These are phyloP conservation scores for Anas platyrhynchos DNA, from an alignment of 2,113 vertebrate species.

Conservation along the genomic window DNA sequence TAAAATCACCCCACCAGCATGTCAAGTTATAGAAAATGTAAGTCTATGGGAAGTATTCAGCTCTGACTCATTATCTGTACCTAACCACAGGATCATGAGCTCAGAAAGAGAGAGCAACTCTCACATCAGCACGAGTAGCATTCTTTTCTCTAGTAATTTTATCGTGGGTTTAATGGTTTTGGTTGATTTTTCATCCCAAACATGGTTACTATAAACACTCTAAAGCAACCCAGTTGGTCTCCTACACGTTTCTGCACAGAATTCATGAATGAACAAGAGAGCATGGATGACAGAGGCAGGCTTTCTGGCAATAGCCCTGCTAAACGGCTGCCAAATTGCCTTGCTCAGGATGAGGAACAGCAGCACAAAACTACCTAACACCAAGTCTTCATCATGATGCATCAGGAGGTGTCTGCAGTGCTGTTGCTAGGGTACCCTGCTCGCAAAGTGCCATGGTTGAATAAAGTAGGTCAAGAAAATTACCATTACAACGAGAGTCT, in stretches of 20 bases:
- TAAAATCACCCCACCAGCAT: not conserved
- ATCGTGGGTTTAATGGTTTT: not conserved
- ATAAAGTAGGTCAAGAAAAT: slow-evolving; percentile 46
- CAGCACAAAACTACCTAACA: slow-evolving; percentile 3
- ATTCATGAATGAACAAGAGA: not conserved
- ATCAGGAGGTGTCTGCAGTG: not conserved
- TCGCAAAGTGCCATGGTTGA: not conserved
- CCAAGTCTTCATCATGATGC: not conserved
- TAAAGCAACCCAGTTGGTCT: not conserved
- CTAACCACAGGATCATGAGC: not conserved
- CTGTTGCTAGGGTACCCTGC: not conserved
- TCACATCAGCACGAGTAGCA: not conserved
- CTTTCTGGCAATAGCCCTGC: not conserved
- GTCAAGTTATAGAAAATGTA: not conserved
- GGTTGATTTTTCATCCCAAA: not conserved
- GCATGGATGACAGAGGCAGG: not conserved
- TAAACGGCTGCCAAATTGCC: not conserved
- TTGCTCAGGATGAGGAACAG: not conserved
- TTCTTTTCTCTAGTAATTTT: not conserved
- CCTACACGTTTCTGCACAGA: not conserved
- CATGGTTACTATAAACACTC: not conserved
- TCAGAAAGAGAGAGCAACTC: not conserved
- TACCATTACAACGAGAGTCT: not conserved
- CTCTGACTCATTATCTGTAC: not conserved
- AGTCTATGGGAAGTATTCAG: not conserved